Evolutionary conservation across 1,140 invertebrate genomes (phyloP).

Genomic region (Drosophila nasuta): DNA sequence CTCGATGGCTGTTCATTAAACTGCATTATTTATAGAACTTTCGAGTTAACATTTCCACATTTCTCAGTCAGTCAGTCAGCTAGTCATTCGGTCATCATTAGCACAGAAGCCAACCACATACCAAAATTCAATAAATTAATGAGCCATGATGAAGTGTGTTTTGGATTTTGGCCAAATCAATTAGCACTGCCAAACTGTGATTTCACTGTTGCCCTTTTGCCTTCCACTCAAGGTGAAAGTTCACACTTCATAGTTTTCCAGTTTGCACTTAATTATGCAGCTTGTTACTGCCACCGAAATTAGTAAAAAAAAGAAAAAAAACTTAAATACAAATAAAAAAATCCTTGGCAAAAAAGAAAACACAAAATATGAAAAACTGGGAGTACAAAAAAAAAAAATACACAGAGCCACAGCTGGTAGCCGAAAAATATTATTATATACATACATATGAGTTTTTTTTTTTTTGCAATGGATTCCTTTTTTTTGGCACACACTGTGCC

Average conservation of each 20-base stretch:
- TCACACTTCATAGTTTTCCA: constrained; percentile 27
- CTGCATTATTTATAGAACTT: no score
- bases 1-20: no score
- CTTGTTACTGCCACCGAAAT: constrained; percentile 26
- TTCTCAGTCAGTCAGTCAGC: no score
- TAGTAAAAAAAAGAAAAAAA: neutral
- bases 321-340: neutral
- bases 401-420: constrained; percentile 15
- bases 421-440: constrained; percentile 28
- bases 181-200: constrained; percentile 14
- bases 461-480: neutral
- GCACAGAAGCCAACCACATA: neutral
- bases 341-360: neutral
- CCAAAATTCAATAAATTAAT: neutral
- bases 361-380: neutral
- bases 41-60: no score
- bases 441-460: neutral
- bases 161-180: constrained; percentile 16
- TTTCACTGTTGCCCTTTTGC: neutral
- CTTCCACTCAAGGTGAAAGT: constrained; percentile 10
- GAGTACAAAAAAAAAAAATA: neutral
- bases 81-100: neutral
- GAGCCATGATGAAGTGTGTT: neutral
- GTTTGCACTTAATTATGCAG: constrained; percentile 45
- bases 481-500: constrained; percentile 16